Percentiles rank a stretch among this genome's conserved stretches.
phyloP scores from a whole-genome alignment of 2,888 invertebrate species.

The Pterostichus madidus region DNA sequence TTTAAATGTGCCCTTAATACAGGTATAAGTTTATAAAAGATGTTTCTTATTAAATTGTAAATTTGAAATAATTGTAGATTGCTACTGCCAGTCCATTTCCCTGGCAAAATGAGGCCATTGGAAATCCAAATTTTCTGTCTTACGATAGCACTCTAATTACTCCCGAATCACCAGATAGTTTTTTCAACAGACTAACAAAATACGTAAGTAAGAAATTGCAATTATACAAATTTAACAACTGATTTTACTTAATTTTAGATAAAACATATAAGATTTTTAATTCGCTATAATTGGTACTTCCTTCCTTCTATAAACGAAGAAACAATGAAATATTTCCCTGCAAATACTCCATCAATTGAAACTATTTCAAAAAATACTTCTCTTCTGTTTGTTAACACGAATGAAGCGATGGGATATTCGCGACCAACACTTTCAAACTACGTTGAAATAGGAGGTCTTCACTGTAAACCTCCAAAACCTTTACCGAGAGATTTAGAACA shows the following conservation, averaged over 20 bases:
- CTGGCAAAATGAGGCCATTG: slow-evolving; percentile 26
- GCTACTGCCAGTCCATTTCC: neutral
- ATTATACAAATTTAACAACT: neutral
- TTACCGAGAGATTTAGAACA: slow-evolving; percentile 38
- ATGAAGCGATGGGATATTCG: slow-evolving; percentile 21
- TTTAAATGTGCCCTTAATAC: slow-evolving; percentile 46
- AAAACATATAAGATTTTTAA: neutral
- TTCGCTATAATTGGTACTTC: slow-evolving; percentile 2
- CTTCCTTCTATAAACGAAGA: slow-evolving; percentile 23
- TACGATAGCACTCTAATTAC: slow-evolving; percentile 1
- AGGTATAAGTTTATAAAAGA: neutral
- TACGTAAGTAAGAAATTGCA: slow-evolving; percentile 18
- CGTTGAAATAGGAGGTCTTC: slow-evolving; percentile 38
- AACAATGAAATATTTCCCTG: slow-evolving; percentile 36
- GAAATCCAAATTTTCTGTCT: slow-evolving; percentile 34
- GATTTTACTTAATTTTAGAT: slow-evolving; percentile 21
- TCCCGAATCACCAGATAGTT: slow-evolving; percentile 13
- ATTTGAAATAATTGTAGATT: slow-evolving; percentile 15
- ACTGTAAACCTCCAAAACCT: slow-evolving; percentile 40
- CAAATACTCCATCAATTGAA: slow-evolving; percentile 23
- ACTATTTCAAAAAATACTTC: slow-evolving; percentile 28
- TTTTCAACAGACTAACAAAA: slow-evolving; percentile 41
- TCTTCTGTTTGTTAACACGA: slow-evolving; percentile 34
- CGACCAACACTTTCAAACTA: slow-evolving; percentile 29
- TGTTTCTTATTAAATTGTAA: neutral